Evolutionary conservation across 1,140 invertebrate genomes (phyloP), one percentile per base, ranked within the genome.

Genomic region (Branchinecta lindahli): DNA sequence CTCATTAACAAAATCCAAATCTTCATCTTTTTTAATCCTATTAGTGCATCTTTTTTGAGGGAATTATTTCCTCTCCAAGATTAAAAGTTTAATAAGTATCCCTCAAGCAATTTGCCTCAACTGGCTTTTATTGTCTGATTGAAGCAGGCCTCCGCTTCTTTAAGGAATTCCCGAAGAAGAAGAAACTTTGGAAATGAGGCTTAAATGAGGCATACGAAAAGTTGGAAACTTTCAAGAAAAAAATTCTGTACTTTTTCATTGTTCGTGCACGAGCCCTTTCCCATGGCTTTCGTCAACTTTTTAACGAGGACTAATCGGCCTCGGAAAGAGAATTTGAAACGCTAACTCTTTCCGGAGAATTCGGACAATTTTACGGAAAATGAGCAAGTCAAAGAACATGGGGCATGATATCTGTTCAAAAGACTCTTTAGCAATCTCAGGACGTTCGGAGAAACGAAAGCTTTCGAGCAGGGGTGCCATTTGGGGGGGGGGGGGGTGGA

Each of bases 1-100:
- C 52, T 61, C 52, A 61, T 61, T 61, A 61, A 61, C 52, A 61
- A 61, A 61, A 61, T 61, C 52, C 52, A 61, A 61, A 61, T 61
- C 52, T 20, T 61, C 52, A 61, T 61, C 52, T 61, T 61, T 61
- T 61, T 61, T 61, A 61, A 61, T 61, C 52, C 52, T 61, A 61
- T 61, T 61, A 61, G 52, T 12, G 52, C 52, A 61, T 61, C 52
- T 61, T 61, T 61, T 61, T 61, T 61, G 18, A 61, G 18, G 52
- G 52, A 61, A 61, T 61, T 61, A 61, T 61, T 61, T 61, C 52
- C 52, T 61, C 52, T 61, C 18, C 18, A 61, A 61, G 52, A 61
- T 61, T 61, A 61, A 61, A 61, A 61, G 52, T 61, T 61, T 61
- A 61, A 61, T 61, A 61, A 61, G 52, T 61, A 61, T 33, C 52